These are phyloP conservation scores for Bombus pascuorum DNA, from an alignment of 1,140 invertebrate genomes.

Conservation along the genomic window DNA sequence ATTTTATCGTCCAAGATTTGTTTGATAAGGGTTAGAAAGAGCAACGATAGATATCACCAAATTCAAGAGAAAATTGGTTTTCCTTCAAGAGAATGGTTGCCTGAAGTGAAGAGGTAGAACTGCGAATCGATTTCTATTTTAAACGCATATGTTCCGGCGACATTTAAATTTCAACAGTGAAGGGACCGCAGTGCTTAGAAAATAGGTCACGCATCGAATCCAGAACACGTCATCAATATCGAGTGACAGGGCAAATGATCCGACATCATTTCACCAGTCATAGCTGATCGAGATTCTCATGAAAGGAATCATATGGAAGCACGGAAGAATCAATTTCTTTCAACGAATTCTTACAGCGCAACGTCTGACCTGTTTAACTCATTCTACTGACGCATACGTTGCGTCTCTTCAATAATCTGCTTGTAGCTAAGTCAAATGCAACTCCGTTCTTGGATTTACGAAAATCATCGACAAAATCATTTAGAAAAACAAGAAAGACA, in stretches of 20 bases:
- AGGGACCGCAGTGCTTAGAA: background rate
- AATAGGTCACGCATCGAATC: slow-evolving; percentile 22
- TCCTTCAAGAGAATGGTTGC: background rate
- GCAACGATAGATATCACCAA: too few relatives aligned
- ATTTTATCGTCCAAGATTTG: too few relatives aligned
- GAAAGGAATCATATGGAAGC: background rate
- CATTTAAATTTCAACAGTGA: slow-evolving; percentile 20
- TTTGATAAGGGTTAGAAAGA: too few relatives aligned
- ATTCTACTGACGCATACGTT: background rate
- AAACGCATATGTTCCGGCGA: too few relatives aligned
- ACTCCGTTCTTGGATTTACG: too few relatives aligned
- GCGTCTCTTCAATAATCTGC: background rate
- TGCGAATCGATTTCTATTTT: background rate
- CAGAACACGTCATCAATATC: slow-evolving; percentile 12
- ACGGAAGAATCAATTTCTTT: background rate
- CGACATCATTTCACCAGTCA: slow-evolving; percentile 23
- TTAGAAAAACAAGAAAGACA: too few relatives aligned
- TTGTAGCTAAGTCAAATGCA: too few relatives aligned
- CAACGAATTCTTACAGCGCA: background rate
- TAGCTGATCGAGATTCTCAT: background rate
- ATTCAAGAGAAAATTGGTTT: background rate
- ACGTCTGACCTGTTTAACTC: background rate
- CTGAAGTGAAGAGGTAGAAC: background rate
- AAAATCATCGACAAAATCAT: too few relatives aligned
- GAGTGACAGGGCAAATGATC: slow-evolving; percentile 35